phyloP scores from a whole-genome alignment of 1,140 invertebrate species.

The Zaprionus africanus region DNA sequence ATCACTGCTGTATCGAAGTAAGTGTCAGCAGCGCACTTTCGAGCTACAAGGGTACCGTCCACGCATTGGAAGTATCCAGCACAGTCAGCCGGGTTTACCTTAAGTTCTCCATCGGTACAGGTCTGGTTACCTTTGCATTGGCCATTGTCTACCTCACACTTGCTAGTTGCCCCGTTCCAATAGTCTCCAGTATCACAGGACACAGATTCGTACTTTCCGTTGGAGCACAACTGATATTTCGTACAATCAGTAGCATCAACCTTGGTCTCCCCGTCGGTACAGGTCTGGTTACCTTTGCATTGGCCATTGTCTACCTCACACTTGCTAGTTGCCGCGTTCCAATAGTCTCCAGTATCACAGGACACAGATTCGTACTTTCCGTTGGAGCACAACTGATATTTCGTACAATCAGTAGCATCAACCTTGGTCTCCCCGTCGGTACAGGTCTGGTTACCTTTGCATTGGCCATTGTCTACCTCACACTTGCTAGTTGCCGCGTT shows the following conservation, averaged over 20 bases:
- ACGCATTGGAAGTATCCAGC: constrained; percentile 56
- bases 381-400: constrained; percentile 28
- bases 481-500: constrained; percentile 6
- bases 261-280: constrained; percentile 22
- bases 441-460: constrained; percentile 32
- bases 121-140: constrained; percentile 28
- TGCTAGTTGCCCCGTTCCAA: constrained; percentile 8
- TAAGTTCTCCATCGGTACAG: constrained; percentile 9
- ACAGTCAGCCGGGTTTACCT: constrained; percentile 39
- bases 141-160: constrained; percentile 28
- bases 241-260: constrained; percentile 32
- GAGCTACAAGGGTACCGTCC: constrained; percentile 28
- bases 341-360: constrained; percentile 33
- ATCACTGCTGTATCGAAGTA: constrained; percentile 36
- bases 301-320: constrained; percentile 31
- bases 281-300: constrained; percentile 29
- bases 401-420: constrained; percentile 32
- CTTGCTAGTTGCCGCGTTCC: background rate
- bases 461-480: constrained; percentile 25
- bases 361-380: constrained; percentile 25
- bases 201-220: constrained; percentile 24
- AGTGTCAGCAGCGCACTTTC: constrained; percentile 22
- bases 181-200: constrained; percentile 25
- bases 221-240: constrained; percentile 28
- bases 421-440: constrained; percentile 14